Base-by-base conservation (phyloP, 2,113 vertebrate species). In the Neotoma lepida region DNA sequence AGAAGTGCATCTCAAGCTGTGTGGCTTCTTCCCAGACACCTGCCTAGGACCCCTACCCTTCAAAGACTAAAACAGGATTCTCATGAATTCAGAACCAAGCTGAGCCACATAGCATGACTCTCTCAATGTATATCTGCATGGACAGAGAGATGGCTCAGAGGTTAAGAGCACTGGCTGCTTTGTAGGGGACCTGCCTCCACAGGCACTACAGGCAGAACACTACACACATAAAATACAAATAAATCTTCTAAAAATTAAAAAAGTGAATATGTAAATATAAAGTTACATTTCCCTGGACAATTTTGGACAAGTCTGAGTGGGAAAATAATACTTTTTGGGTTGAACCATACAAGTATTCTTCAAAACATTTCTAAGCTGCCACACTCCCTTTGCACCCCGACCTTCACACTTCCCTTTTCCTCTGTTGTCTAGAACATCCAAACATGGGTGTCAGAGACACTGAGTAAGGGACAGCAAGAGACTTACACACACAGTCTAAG, bases 301-400 rank as follows among this genome's bases (percentile, higher is more conserved):
- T 2, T 20, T 20, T n/a, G 28, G 15, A 8, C 56, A 56, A 9
- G 9, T 41, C 35, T 61, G 1, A 30, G 3, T 61, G 33, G 15
- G 56, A 28, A 39, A 58, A 49, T 49, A 20, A 22, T 28, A 13
- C 9, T n/a, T 90, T 92, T 56, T 0, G 2, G 20, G 18, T 49
- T 70, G 51, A 88, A 51, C 49, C 87, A 74, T 80, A 54, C 24
- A n/a, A 17, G 4, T 0, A 26, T 20, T 70, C 77, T 54, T 71
- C 44, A 39, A 20, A 63, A 26, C 24, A 9, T 17, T 28, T 88
- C 84, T 28, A 30, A 41, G 66, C 24, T 18, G 4, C 28, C 13
- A 33, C n/a, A 24, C 17, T 14, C 4, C 5, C 9, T 77, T 77
- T 39, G 39, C 24, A 2, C 41, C 24, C 0, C 66, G n/a, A 63